Base-by-base conservation (phyloP, 2,113 vertebrate species). In the Neopipo cinnamomea region DNA sequence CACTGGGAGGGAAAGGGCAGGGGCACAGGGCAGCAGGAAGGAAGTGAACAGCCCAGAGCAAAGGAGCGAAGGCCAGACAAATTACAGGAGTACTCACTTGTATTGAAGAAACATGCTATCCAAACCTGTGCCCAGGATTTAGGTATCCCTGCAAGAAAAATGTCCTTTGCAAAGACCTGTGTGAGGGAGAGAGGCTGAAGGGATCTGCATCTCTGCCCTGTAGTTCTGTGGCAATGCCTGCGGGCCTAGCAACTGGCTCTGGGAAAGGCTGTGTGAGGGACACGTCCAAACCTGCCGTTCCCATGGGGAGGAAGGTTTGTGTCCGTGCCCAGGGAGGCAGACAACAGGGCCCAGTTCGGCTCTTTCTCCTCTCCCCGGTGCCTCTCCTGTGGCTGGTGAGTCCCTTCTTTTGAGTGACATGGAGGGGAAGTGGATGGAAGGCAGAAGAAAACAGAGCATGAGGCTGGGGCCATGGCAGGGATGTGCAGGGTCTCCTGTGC, bases 261-360 rank as follows among this genome's bases (percentile, higher is more conserved):
- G 5, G 62, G 35, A 65, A 75, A 61, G 53, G 30, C 74, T 70
- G 62, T 5, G 0, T 0, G 0, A 77, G 50, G 53, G 73, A 72
- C 92, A n/a, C 0, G 71, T 91, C 86, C 1, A 3, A 86, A 67
- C 94, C 49, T 92, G 94, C 71, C 0, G 39, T 96, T 94, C 74
- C 93, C 90, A 96, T 79, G 88, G 90, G 31, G 80, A 96, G 56
- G 13, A 47, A 65, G n/a, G 88, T 92, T 95, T 96, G 80, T 52
- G 82, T 85, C 28, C 0, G 0, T 47, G 42, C 15, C 20, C 2
- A 1, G n/a, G 25, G 20, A 90, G 37, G 76, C 4, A 22, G 75
- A 58, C 85, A 79, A 72, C 44, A 65, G 42, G 25, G 72, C 42
- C 20, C 70, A 15, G 37, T 12, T 96, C 47, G 77, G 75, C 46